A percentile compares a stretch with the other conserved stretches of the same genome.
Evolutionary conservation across 1,140 invertebrate species (phyloP).

Genomic region (Bombus confusus): DNA sequence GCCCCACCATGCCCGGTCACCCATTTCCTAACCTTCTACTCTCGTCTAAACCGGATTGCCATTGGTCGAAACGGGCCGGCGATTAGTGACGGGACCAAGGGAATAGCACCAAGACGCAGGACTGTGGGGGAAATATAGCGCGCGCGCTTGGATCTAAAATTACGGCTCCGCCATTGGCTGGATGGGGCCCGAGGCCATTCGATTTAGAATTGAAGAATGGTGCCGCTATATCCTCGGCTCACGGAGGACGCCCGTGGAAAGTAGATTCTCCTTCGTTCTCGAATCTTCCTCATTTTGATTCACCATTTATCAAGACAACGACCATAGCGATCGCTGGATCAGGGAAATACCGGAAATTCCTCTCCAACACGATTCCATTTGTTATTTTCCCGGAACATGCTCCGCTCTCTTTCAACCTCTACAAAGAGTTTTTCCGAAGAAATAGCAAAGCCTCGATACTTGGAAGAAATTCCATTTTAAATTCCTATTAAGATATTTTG

Average conservation of each 20-base stretch:
- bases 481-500: neutral
- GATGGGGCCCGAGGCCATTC: slow-evolving; percentile 73
- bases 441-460: neutral
- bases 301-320: slow-evolving; percentile 47
- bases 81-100: slow-evolving; percentile 72
- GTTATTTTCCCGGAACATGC: slow-evolving; percentile 12
- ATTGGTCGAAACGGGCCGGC: slow-evolving; percentile 72
- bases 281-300: slow-evolving; percentile 57
- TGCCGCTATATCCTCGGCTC: slow-evolving; percentile 65
- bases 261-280: slow-evolving; percentile 53
- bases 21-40: slow-evolving; percentile 73
- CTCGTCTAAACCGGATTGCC: slow-evolving; percentile 68
- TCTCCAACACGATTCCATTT: slow-evolving; percentile 21
- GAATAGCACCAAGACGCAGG: slow-evolving; percentile 45
- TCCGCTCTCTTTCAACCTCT: no score
- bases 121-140: slow-evolving; percentile 49
- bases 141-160: slow-evolving; percentile 58
- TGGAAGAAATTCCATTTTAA: neutral
- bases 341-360: slow-evolving; percentile 32
- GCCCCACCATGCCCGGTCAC: slow-evolving; percentile 67
- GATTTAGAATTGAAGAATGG: slow-evolving; percentile 78
- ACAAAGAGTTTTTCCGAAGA: neutral
- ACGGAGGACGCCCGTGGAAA: slow-evolving; percentile 60
- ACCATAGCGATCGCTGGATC: slow-evolving; percentile 35
- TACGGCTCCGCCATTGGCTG: slow-evolving; percentile 67